Evolutionary conservation across 2,113 vertebrate species (phyloP).

Genomic region (Epinephelus lanceolatus): DNA sequence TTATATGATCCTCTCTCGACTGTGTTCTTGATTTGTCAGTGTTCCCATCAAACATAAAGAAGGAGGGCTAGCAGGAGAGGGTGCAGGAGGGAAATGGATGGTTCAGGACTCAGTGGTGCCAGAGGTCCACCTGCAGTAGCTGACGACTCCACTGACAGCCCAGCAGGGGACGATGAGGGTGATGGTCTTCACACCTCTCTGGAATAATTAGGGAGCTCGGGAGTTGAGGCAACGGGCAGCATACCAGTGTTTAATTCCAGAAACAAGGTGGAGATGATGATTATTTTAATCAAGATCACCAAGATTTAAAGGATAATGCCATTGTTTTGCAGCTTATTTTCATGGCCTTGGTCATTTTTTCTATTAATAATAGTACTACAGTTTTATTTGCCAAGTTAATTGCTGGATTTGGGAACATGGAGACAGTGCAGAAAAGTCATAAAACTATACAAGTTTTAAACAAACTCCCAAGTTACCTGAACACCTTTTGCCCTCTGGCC

Average conservation of each 20-base stretch:
- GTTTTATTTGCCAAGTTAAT: not conserved
- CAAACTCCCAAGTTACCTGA: not conserved
- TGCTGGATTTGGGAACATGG: not conserved
- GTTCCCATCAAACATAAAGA: constrained; percentile 43
- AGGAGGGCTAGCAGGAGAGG: not conserved
- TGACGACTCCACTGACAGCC: constrained; percentile 42
- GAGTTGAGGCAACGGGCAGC: constrained; percentile 28
- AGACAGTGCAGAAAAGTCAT: no score
- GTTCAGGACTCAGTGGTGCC: constrained; percentile 36
- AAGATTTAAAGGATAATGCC: not conserved
- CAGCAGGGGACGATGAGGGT: constrained; percentile 35
- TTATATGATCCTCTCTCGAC: constrained; percentile 69
- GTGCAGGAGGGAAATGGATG: constrained; percentile 20
- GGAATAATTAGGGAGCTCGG: constrained; percentile 46
- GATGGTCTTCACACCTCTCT: constrained; percentile 59
- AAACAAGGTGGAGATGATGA: not conserved
- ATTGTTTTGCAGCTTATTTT: not conserved
- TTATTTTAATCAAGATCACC: not conserved
- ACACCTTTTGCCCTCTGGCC: no score
- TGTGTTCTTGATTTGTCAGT: constrained; percentile 55
- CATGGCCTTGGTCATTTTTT: not conserved
- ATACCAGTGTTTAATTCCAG: not conserved
- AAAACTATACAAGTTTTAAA: not conserved
- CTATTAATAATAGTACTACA: not conserved
- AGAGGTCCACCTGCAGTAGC: constrained; percentile 65